Base-by-base conservation (phyloP, 2,797 vertebrate species). In the Gymnothorax javanicus region DNA sequence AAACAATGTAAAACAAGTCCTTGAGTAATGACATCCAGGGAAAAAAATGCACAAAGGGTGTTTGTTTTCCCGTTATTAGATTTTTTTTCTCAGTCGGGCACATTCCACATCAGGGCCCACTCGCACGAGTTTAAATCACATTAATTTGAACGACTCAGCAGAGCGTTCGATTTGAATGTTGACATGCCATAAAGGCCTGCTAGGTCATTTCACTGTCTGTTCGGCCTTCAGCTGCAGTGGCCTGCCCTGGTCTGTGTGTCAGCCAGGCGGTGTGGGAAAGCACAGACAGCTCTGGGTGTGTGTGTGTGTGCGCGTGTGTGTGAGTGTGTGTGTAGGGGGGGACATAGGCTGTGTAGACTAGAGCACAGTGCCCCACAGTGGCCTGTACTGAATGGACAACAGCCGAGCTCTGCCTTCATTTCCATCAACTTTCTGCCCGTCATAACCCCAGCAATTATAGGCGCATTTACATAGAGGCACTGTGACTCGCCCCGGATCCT, bases 351-450 rank as follows among this genome's bases (percentile, higher is more conserved):
- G 69, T 73, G 95, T 96, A 95, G 92, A 96, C 94, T 96, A 96
- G 96, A 96, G 95, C 94, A 94, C 96, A 95, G 96, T 95, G 96
- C 97, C 98, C 95, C 97, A 95, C 95, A 96, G 97, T 97, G 97
- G 97, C 94, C 77, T 62, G 83, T 7, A 6, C 20, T 1, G 88
- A 83, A 52, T 20, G 27, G 56, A 8, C 75, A 43, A 25, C 33
- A 13, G 60, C 54, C 71, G 23, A 17, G 54, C 82, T 56, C 43
- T 15, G n/a, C 75, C 25, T 23, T 67, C 13, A 23, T 50, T 82
- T 91, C 91, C 92, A 92, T 93, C 94, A 91, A 90, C 90, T 83
- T 91, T 71, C 85, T 91, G 92, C 75, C 94, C 90, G 92, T 95
- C 94, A 91, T 94, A 93, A 94, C 92, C 90, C 93, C 90, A 93